phyloP scores from a whole-genome alignment of 2,888 invertebrate species.

The Thereva nobilitata region DNA sequence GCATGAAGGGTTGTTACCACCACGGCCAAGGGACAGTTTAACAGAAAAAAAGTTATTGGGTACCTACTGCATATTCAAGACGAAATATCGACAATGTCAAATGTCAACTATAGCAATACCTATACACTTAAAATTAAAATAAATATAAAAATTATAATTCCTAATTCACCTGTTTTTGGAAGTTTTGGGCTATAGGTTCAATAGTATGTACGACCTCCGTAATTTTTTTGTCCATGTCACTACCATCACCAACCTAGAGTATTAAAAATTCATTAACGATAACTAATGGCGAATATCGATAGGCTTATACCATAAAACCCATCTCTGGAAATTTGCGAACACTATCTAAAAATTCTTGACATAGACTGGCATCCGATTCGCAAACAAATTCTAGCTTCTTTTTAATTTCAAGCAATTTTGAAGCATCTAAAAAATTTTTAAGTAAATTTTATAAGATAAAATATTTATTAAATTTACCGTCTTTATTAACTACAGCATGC shows the following conservation, averaged over 20 bases:
- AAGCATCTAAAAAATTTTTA: background rate
- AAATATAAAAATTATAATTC: too few species aligned
- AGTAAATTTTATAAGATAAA: background rate
- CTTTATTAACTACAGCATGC: too few species aligned
- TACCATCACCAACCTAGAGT: constrained; percentile 22
- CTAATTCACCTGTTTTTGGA: too few species aligned
- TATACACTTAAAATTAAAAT: too few species aligned
- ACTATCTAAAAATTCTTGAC: constrained; percentile 32
- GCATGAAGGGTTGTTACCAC: too few species aligned
- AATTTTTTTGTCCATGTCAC: constrained; percentile 28
- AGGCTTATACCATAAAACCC: too few species aligned
- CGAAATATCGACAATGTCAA: too few species aligned
- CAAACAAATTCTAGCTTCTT: constrained; percentile 21
- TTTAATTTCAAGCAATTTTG: constrained; percentile 16
- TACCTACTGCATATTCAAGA: too few species aligned
- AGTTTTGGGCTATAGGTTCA: constrained; percentile 12
- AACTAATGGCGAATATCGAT: background rate
- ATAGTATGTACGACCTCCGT: constrained; percentile 19
- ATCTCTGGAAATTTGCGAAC: constrained; percentile 1
- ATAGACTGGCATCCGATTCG: constrained; percentile 34
- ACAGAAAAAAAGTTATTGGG: too few species aligned
- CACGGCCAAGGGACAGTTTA: too few species aligned
- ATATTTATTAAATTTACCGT: background rate
- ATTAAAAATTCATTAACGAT: background rate
- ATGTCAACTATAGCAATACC: too few species aligned